phyloP scores from a whole-genome alignment of 2,888 invertebrate genomes.

The Drosophila neonasuta region DNA sequence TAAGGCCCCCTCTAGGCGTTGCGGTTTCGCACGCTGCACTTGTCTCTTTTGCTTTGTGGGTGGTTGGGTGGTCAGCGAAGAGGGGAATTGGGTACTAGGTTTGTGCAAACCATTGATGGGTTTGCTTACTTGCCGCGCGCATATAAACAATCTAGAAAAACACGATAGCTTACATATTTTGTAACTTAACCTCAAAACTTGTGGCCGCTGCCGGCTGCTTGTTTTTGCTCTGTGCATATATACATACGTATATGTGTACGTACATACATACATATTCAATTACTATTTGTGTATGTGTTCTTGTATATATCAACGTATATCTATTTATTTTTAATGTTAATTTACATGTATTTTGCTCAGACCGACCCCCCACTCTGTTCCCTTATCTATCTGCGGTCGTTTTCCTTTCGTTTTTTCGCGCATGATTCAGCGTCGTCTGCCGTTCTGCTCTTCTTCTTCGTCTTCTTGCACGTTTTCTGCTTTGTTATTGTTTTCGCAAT shows the following conservation, averaged over 20 bases:
- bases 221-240: constrained; percentile 15
- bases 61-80: background rate
- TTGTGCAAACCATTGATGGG: constrained; percentile 44
- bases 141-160: constrained; percentile 47
- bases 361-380: constrained; percentile 1
- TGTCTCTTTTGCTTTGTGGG: constrained; percentile 33
- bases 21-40: constrained; percentile 62
- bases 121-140: constrained; percentile 43
- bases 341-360: constrained; percentile 57
- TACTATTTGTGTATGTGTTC: background rate
- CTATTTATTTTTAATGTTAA: constrained; percentile 44
- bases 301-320: constrained; percentile 39
- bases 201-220: constrained; percentile 55
- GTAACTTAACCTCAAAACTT: constrained; percentile 73
- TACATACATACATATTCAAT: background rate
- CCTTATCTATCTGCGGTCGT: constrained; percentile 42
- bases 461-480: constrained; percentile 42
- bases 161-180: constrained; percentile 65
- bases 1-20: constrained; percentile 45
- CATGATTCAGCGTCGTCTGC: constrained; percentile 63
- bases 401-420: constrained; percentile 59
- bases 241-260: constrained; percentile 29
- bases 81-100: constrained; percentile 24
- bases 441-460: constrained; percentile 36
- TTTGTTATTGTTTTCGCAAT: constrained; percentile 65